phyloP scores from a whole-genome alignment of 2,113 vertebrate genomes.

The Upupa epops region DNA sequence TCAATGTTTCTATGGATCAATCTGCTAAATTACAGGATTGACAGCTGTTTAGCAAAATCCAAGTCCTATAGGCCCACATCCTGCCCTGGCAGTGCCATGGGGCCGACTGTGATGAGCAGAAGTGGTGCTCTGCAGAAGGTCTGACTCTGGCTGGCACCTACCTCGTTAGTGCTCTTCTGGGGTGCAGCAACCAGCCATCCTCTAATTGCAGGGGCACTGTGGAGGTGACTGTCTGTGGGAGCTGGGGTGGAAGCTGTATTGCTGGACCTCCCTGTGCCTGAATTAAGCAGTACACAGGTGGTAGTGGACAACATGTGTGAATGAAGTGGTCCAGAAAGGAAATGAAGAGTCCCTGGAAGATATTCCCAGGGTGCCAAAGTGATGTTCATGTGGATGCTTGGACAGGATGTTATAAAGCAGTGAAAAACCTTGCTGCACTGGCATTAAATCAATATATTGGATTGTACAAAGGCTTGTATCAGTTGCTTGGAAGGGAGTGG shows the following conservation, averaged over 20 bases:
- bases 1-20: too few species aligned
- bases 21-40: neutral
- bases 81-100: accelerated
- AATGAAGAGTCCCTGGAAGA: neutral
- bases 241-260: neutral
- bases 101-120: accelerated
- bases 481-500: neutral
- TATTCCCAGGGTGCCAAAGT: neutral
- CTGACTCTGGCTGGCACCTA: neutral
- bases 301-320: neutral
- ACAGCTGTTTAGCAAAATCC: neutral
- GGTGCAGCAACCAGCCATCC: neutral
- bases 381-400: neutral
- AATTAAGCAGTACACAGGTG: neutral
- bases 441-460: neutral
- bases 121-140: neutral
- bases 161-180: neutral
- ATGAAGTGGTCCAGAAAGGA: neutral
- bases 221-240: neutral
- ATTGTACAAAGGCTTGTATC: neutral
- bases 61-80: neutral
- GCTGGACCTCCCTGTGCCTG: neutral
- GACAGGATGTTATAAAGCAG: neutral
- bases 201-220: neutral
- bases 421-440: neutral